Evolutionary conservation across 1,140 invertebrate species (phyloP), one percentile per base, ranked within the genome.

Genomic region (Pachypeltis micranthus): DNA sequence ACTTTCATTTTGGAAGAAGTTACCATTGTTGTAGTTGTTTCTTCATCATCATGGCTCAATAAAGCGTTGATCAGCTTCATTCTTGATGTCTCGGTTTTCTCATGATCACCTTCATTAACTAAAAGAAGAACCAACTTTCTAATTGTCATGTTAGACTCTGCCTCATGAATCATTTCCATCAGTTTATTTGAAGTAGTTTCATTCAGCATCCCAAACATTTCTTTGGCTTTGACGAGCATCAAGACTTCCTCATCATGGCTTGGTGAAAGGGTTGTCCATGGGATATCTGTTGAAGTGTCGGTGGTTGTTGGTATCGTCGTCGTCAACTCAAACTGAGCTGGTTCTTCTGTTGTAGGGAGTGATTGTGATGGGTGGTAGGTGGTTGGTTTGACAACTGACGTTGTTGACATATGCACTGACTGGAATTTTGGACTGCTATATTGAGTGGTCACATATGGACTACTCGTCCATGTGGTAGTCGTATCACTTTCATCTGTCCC

Each of bases 111-210:
- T 71, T 79, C 58, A 69, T 85, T 86, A 12, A 90, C 86, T 62
- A 91, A 74, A 14, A 91, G 71, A 10, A 91, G 71, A 34, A 91
- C 83, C 16, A 91, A 72, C 55, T 86, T 80, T 61, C 85, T 77
- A 0, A 89, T 85, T 1, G 85, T 85, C 47, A 83, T 83, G 70
- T 89, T 89, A 62, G 80, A 82, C 68, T 85, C 83, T 1, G 87
- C 87, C 72, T 88, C 83, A 67, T 85, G 83, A 86, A 91, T 90
- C 3, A 88, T 84, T 63, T 83, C 81, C 78, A 86, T 85, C 44
- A 90, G 72, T 56, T 85, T 85, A 67, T 84, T 79, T 0, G 84
- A 81, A 66, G 85, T 85, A 2, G 85, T 82, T 29, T 82, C 82
- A 68, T 91, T 90, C 39, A 91, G 76, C 12, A 81, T 83, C 0